Evolutionary conservation across 2,888 invertebrate genomes (phyloP), one percentile per base, ranked within the genome.

Genomic region (Callyntrura sp.): DNA sequence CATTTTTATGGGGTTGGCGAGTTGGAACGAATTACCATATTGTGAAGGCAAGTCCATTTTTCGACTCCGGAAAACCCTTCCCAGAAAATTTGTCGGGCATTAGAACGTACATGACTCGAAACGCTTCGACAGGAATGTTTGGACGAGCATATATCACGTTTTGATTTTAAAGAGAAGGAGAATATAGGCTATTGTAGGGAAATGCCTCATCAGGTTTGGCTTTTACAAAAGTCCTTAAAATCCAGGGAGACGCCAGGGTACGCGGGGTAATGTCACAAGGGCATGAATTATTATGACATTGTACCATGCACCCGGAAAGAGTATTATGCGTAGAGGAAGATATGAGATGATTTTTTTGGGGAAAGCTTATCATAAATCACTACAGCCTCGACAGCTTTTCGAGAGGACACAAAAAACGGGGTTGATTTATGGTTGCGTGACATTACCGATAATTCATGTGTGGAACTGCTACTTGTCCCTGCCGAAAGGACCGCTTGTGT

Each of bases 391-490:
- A 62, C 20, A 25, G 73, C 28, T 85, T 48, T 73, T 73, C 5
- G 25, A 35, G 68, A 45, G 25, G 51, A 86, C 65, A 62, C 48
- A 79, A 51, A 82, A n/a, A 85, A 86, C 79, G 28, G 78, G 3
- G 35, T 43, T 86, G 86, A 86, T 86, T 86, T 86, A 86, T 86
- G 86, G 51, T 51, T n/a, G 28, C n/a, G 68, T 48, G 65, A 86
- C 62, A 65, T 60, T 60, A 35, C 51, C 78, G 76, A 86, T 86
- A 86, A 86, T 68, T 86, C 79, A 86, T 86, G 8, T 17, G 28
- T 57, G 55, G 55, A 79, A 17, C 17, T 57, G 55, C n/a, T 35
- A 6, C 45, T 23, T 23, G 25, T 25, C 23, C 5, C 51, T 28
- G 2, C 43, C 6, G 17, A 25, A 65, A 65, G 60, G 60, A 25